A percentile compares a stretch with the other conserved stretches of the same genome.
These are phyloP conservation scores for Oreochromis mossambicus DNA, from an alignment of 2,797 vertebrate species.

Conservation along the genomic window DNA sequence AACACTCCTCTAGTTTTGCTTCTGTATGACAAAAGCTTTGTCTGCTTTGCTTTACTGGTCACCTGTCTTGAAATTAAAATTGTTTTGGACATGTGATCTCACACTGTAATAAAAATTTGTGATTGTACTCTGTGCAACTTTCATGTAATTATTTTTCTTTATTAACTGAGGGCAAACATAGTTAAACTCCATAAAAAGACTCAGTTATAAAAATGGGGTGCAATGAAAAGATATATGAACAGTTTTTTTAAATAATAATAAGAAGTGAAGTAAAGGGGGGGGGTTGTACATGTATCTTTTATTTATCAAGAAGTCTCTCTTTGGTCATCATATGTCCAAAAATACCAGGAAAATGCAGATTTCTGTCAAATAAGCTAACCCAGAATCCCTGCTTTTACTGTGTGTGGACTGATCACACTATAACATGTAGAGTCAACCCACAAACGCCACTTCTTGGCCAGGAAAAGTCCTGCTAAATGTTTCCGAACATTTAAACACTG, in stretches of 20 bases:
- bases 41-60: constrained; percentile 59
- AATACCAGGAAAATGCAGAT: neutral
- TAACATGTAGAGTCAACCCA: neutral
- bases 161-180: neutral
- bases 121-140: constrained; percentile 45
- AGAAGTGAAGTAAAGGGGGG: neutral
- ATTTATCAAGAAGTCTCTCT: neutral
- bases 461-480: neutral
- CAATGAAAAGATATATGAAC: neutral
- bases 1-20: constrained; percentile 37
- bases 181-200: neutral
- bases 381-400: neutral
- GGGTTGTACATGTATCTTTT: neutral
- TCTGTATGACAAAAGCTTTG: constrained; percentile 46
- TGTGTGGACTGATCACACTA: neutral
- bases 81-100: constrained; percentile 64
- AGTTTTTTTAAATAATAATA: neutral
- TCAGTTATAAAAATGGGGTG: neutral
- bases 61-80: constrained; percentile 48
- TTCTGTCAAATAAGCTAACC: neutral
- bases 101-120: constrained; percentile 65
- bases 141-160: neutral
- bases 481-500: neutral
- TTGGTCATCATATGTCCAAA: neutral
- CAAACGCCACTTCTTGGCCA: neutral